These are phyloP conservation scores for Dryoscopus gambensis DNA, from an alignment of 2,113 vertebrate species.

Conservation along the genomic window DNA sequence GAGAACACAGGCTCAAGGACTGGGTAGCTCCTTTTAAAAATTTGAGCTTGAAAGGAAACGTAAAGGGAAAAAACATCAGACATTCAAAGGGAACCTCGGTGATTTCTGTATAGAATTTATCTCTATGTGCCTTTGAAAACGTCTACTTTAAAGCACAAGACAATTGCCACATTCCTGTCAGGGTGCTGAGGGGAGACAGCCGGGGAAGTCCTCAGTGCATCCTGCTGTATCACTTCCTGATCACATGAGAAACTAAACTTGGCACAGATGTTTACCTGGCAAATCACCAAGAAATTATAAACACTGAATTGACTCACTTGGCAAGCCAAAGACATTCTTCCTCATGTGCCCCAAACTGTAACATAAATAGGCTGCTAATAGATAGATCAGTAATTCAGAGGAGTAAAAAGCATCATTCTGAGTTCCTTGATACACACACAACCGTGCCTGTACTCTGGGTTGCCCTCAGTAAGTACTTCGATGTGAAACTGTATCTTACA, in stretches of 20 bases:
- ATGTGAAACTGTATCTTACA: neutral
- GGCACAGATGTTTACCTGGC: neutral
- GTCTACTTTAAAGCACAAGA: neutral
- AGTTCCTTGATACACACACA: neutral
- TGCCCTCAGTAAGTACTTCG: neutral
- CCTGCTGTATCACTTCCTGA: neutral
- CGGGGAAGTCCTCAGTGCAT: neutral
- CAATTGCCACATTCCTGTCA: neutral
- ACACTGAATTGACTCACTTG: neutral
- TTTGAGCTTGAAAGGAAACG: neutral
- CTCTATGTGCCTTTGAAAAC: neutral
- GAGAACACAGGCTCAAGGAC: neutral
- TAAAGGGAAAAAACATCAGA: neutral
- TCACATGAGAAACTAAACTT: neutral
- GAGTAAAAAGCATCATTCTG: neutral
- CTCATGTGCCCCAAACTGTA: neutral
- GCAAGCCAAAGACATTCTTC: neutral
- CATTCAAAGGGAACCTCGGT: neutral
- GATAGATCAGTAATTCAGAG: neutral
- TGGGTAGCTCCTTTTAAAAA: neutral
- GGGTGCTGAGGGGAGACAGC: neutral
- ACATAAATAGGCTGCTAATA: neutral
- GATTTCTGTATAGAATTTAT: neutral
- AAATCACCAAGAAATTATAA: constrained; percentile 1
- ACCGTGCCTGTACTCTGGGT: neutral